Percentiles rank a stretch among this genome's conserved stretches.
Conservation (phyloP, 2,797 vertebrate species). For the Myiotriccus ornatus region DNA sequence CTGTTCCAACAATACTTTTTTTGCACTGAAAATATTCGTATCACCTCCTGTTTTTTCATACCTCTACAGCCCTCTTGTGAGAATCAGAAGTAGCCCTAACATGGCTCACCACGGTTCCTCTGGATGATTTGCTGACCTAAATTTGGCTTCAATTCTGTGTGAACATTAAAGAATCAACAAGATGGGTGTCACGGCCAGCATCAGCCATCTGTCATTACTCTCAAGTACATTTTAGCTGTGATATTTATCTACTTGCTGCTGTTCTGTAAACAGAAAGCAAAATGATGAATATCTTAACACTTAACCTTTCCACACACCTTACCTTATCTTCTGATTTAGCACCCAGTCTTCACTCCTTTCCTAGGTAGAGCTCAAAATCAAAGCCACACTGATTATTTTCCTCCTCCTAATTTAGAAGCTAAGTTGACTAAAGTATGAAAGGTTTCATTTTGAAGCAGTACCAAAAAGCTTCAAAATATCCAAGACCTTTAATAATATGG, state of each 20-base stretch:
- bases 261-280: not conserved
- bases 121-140: not conserved
- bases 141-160: not conserved
- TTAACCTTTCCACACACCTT: not conserved
- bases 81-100: not conserved
- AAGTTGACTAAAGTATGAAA: not conserved
- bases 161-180: constrained; percentile 6
- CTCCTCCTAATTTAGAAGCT: not conserved
- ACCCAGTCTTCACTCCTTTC: not conserved
- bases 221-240: not conserved
- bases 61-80: not conserved
- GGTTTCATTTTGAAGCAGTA: not conserved
- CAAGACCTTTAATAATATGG: not conserved
- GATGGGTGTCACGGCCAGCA: not conserved
- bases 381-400: not conserved
- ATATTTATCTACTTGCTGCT: not conserved
- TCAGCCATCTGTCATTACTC: not conserved
- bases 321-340: not conserved
- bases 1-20: not conserved
- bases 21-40: not conserved
- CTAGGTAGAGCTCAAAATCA: not conserved
- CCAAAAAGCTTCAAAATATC: not conserved
- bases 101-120: not conserved
- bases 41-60: not conserved
- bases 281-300: not conserved